Conservation (phyloP, 2,888 invertebrate species). For the Metalampra italica region DNA sequence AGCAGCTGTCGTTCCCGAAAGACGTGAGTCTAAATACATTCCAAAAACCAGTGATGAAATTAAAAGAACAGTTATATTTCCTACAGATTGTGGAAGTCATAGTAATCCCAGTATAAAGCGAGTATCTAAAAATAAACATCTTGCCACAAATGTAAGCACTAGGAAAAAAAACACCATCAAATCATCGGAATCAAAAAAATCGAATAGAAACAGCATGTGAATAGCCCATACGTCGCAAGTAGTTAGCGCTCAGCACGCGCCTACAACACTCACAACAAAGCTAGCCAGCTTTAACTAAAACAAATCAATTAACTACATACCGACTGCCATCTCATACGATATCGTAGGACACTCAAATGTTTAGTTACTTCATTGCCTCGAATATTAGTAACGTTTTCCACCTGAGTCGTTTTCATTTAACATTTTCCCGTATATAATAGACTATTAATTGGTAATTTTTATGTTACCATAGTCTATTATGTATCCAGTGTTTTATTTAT, state of each 20-base stretch:
- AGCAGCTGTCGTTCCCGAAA: too few species aligned
- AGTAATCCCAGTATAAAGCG: too few species aligned
- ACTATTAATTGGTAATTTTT: constrained; percentile 25
- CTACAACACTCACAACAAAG: constrained; percentile 54
- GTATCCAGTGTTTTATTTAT: constrained; percentile 40
- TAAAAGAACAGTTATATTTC: too few species aligned
- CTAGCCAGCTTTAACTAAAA: constrained; percentile 68
- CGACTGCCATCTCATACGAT: constrained; percentile 32
- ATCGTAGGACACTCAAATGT: constrained; percentile 17
- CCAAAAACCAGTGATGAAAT: too few species aligned
- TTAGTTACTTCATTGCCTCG: constrained; percentile 22
- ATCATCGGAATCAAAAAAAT: too few species aligned
- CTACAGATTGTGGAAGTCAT: too few species aligned
- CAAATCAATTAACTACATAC: constrained; percentile 67
- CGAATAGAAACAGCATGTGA: not conserved
- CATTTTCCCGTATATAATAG: constrained; percentile 37
- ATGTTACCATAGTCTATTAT: constrained; percentile 40
- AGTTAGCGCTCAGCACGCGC: constrained; percentile 53
- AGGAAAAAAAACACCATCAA: not conserved
- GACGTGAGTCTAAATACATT: too few species aligned
- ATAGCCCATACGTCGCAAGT: constrained; percentile 18
- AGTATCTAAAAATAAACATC: too few species aligned
- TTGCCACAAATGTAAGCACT: too few species aligned
- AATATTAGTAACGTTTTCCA: constrained; percentile 69
- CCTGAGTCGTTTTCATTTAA: constrained; percentile 44